Base-by-base conservation (phyloP, 2,797 vertebrate species). In the Rhinoraja longicauda region DNA sequence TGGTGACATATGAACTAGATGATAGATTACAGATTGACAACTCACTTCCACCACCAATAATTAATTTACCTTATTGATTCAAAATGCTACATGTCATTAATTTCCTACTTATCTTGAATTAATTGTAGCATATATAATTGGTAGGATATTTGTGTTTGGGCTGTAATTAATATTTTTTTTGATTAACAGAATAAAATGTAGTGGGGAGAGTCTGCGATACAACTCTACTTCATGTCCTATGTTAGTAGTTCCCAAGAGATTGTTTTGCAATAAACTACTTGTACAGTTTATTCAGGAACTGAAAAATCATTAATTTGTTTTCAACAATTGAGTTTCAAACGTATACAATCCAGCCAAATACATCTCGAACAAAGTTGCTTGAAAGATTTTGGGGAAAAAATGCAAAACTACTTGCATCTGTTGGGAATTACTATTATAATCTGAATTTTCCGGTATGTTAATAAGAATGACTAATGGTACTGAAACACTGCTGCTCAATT, bases 181-280 rank as follows among this genome's bases (percentile, higher is more conserved):
- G 57, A 62, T 29, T 2, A 26, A 12, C 81, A 84, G 45, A 84
- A 86, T 12, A 62, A n/a, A 62, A 86, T 86, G 29, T 62, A 29
- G 79, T 82, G 79, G 39, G 79, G 82, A 86, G 82, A 59, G 53
- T 59, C 29, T 26, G 53, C 45, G 4, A 45, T 45, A 45, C 45
- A 45, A 45, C 45, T 45, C 45, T 3, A 45, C 45, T 45, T 45
- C 45, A 45, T 45, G 45, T 45, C 45, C 2, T 45, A 45, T 4
- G 84, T 88, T 88, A 88, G 84, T 4, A 32, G 24, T 64, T 29
- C 84, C 32, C 84, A 88, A 29, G 81, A 59, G 81, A 45, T 84
- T 53, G 59, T 24, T n/a, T 86, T 26, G 57, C 39, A n/a, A n/a
- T 62, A 32, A 88, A 88, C 59, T 62, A 59, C 29, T 64, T 29